These are phyloP conservation scores for Sardina pilchardus DNA, from an alignment of 2,113 vertebrate genomes.

Conservation along the genomic window DNA sequence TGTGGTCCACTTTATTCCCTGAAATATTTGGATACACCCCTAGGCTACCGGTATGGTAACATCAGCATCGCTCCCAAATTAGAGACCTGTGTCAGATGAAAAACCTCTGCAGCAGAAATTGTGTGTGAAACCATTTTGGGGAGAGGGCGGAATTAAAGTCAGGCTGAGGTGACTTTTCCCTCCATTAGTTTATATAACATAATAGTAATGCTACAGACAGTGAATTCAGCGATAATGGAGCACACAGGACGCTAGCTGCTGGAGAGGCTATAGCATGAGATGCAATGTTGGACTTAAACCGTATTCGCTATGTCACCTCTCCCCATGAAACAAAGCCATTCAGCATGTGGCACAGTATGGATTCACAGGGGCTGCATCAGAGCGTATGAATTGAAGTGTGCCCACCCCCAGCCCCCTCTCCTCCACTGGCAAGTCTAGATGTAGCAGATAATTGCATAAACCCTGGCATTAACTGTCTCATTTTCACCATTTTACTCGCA, in stretches of 20 bases:
- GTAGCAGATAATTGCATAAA: constrained; percentile 53
- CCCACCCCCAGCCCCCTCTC: constrained; percentile 27
- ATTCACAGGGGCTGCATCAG: constrained; percentile 50
- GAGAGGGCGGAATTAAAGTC: background rate
- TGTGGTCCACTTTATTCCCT: constrained; percentile 61
- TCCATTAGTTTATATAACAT: constrained; percentile 9
- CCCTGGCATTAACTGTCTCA: constrained; percentile 56
- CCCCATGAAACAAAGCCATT: constrained; percentile 45
- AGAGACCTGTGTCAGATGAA: background rate
- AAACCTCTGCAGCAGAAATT: background rate
- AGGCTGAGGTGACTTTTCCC: background rate
- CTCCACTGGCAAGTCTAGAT: constrained; percentile 39
- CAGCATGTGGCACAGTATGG: constrained; percentile 50
- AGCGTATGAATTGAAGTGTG: constrained; percentile 39
- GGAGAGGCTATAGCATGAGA: background rate
- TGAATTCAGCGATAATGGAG: background rate
- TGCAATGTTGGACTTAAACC: background rate
- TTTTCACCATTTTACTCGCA: constrained; percentile 54
- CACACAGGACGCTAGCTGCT: background rate
- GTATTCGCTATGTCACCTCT: background rate
- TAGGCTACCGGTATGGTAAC: constrained; percentile 35
- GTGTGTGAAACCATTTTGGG: background rate
- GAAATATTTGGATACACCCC: background rate
- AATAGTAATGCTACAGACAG: background rate
- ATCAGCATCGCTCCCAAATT: background rate